A percentile compares a stretch with the other conserved stretches of the same genome.
Conservation (phyloP, 1,140 invertebrate species). For the Drosophila ananassae region DNA sequence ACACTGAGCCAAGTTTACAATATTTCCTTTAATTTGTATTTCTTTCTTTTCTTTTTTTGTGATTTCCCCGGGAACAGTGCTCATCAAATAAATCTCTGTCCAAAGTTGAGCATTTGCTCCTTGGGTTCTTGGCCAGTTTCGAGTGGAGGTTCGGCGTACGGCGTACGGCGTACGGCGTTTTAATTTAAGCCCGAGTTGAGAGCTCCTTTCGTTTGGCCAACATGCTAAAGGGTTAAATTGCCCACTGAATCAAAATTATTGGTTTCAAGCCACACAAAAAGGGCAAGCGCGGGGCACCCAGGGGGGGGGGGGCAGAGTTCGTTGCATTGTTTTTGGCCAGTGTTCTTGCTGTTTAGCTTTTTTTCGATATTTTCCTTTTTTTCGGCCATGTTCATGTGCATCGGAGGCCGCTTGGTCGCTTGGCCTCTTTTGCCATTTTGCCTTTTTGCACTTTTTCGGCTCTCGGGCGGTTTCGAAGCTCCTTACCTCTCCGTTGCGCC, state of each 20-base stretch:
- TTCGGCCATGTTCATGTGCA: slow-evolving; percentile 55
- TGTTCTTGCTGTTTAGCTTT: slow-evolving; percentile 17
- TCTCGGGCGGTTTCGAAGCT: slow-evolving; percentile 53
- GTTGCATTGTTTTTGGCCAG: slow-evolving; percentile 72
- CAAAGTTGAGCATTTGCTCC: slow-evolving; percentile 52
- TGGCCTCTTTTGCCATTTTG: slow-evolving; percentile 63
- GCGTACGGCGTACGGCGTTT: slow-evolving; percentile 72
- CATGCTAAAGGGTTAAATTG: slow-evolving; percentile 84
- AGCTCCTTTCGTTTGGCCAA: slow-evolving; percentile 78
- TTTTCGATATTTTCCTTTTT: slow-evolving; percentile 9
- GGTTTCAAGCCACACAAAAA: slow-evolving; percentile 69
- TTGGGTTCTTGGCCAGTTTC: slow-evolving; percentile 39
- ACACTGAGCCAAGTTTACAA: slow-evolving; percentile 49
- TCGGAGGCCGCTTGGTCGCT: slow-evolving; percentile 24
- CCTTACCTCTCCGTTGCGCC: slow-evolving; percentile 25
- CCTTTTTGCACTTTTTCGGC: slow-evolving; percentile 64
- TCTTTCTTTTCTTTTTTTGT: slow-evolving; percentile 9
- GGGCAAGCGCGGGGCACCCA: slow-evolving; percentile 13
- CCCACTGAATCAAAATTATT: slow-evolving; percentile 84
- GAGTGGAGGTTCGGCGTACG: slow-evolving; percentile 43
- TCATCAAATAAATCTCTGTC: slow-evolving; percentile 82
- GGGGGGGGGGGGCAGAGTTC: slow-evolving; percentile 39
- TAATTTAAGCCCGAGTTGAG: slow-evolving; percentile 75
- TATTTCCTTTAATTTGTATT: slow-evolving; percentile 43
- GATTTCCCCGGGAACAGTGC: slow-evolving; percentile 43